These are phyloP conservation scores for Uloborus plumipes DNA, from an alignment of 2,888 invertebrate genomes.

Conservation along the genomic window DNA sequence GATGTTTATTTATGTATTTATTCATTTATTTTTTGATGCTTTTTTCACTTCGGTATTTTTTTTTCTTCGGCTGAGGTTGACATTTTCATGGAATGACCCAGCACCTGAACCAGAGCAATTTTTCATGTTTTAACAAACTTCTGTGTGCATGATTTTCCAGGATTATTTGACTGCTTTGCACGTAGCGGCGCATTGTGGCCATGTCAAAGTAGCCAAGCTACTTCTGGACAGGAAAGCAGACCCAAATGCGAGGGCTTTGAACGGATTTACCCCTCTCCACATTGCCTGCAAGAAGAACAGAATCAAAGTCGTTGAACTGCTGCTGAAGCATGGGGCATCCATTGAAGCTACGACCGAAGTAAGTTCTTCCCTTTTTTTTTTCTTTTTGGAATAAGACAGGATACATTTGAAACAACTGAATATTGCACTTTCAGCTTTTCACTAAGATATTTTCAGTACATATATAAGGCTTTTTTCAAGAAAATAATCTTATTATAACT, in stretches of 20 bases:
- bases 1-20: too few species aligned
- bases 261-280: conserved; percentile 98
- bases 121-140: background rate
- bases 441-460: too few species aligned
- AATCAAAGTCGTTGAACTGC: conserved; percentile 95
- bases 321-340: conserved; percentile 96
- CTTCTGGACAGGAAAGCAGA: conserved; percentile 96
- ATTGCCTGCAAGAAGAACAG: conserved; percentile 99
- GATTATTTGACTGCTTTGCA: conserved; percentile 98
- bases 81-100: too few species aligned
- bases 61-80: too few species aligned
- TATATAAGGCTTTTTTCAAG: too few species aligned
- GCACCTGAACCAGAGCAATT: too few species aligned
- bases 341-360: conserved; percentile 83
- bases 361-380: conserved; percentile 66
- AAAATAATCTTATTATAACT: too few species aligned
- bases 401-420: too few species aligned
- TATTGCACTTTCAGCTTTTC: too few species aligned
- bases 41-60: too few species aligned
- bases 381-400: too few species aligned
- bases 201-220: conserved; percentile 95
- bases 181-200: conserved; percentile 96
- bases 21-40: too few species aligned
- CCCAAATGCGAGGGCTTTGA: conserved; percentile 95
- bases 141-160: conserved; percentile 61